Conservation (phyloP, 2,113 vertebrate species). For the Montifringilla adamsi region DNA sequence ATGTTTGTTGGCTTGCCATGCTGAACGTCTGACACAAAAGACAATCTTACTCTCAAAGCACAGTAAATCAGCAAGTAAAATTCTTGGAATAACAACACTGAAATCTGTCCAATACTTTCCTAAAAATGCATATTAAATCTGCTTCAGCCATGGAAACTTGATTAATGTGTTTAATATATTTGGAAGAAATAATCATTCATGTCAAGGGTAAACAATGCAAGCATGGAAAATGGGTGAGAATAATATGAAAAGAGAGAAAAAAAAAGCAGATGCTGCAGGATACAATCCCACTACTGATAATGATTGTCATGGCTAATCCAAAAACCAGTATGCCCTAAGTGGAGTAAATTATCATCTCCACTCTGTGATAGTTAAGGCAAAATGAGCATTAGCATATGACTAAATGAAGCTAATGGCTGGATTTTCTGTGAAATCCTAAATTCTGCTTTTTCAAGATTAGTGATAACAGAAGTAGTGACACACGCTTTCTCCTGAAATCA, state of each 20-base stretch:
- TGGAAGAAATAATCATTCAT: not conserved
- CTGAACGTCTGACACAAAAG: constrained; percentile 45
- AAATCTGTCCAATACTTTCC: constrained; percentile 1
- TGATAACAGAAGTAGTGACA: not conserved
- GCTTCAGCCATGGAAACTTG: not conserved
- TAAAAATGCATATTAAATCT: constrained; percentile 4
- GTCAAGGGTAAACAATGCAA: not conserved
- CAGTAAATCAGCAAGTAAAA: constrained; percentile 46
- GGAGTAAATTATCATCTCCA: not conserved
- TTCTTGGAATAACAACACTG: not conserved
- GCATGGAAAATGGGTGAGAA: not conserved
- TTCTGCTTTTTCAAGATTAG: constrained; percentile 3
- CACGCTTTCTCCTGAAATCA: not conserved
- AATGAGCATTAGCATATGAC: not conserved
- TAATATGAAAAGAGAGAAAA: not conserved
- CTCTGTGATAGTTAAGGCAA: not conserved
- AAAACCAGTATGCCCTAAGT: not conserved
- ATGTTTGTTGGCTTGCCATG: constrained; percentile 18
- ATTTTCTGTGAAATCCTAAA: not conserved
- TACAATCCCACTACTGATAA: not conserved
- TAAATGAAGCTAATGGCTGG: not conserved
- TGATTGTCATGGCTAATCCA: not conserved
- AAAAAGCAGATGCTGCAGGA: not conserved
- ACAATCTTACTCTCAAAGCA: constrained; percentile 10
- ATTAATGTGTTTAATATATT: not conserved